Percentiles rank a stretch among this genome's conserved stretches.
These are phyloP conservation scores for Pharmacophagus antenor DNA, from an alignment of 2,888 invertebrate species.

Conservation along the genomic window DNA sequence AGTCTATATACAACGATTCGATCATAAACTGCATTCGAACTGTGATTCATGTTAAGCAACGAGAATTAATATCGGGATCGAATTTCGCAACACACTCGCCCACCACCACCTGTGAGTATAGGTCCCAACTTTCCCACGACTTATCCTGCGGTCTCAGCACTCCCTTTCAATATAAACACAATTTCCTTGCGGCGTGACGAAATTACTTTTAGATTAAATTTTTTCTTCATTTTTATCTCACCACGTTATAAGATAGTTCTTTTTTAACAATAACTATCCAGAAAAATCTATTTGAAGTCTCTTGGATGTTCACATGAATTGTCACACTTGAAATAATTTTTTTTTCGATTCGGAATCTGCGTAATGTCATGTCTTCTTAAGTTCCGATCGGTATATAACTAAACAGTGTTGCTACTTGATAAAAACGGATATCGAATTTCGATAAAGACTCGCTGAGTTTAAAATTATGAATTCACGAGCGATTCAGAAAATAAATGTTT, in stretches of 20 bases:
- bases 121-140: constrained; percentile 22
- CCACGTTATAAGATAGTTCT: background rate
- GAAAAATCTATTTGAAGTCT: no score
- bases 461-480: no score
- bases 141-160: constrained; percentile 10
- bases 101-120: constrained; percentile 18
- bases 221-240: constrained; percentile 5
- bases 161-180: constrained; percentile 7
- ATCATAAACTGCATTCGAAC: background rate
- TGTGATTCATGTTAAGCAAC: background rate
- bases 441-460: no score
- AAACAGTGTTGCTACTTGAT: no score
- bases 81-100: constrained; percentile 9
- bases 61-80: background rate
- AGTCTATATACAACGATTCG: background rate
- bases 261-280: no score
- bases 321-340: no score
- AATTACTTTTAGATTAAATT: background rate
- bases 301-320: no score
- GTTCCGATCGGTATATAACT: no score
- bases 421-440: no score
- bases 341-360: no score
- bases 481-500: no score
- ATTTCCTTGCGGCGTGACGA: constrained; percentile 1
- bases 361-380: no score